Base-by-base conservation (phyloP, 2,113 vertebrate species). In the Noctilio leporinus region DNA sequence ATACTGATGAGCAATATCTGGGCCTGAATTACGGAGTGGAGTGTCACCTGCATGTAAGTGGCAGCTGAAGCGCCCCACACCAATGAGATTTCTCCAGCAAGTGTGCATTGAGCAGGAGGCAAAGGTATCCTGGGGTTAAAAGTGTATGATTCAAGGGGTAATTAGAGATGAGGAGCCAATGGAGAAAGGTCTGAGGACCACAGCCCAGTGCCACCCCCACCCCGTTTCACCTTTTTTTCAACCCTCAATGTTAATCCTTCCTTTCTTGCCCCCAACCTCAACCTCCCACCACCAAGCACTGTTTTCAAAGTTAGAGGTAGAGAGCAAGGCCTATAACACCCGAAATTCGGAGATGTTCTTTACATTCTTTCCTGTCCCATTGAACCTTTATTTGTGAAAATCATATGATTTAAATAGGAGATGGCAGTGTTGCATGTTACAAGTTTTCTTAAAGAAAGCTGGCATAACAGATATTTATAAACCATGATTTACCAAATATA, bases 401-500 rank as follows among this genome's bases (percentile, higher is more conserved):
- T 47, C 45, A 26, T 10, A 30, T 45, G 30, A 67, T 30, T 91
- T 43, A 93, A 88, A 76, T 91, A 70, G 15, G 10, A 91, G 14
- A 30, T 33, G 28, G 9, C 16, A 80, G 72, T 78, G 78, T 9
- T 26, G 7, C 28, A 77, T 55, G 33, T 70, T 85, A 49, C 47
- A 94, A 82, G 3, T 89, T 94, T 96, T 92, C 81, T 96, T 45
- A 65, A 78, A 95, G 69, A 62, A 45, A 89, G 55, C 69, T 96
- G 53, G 17, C 82, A 77, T 51, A 69, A 33, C 76, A 91, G 59
- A 72, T 43, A 86, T 38, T 67, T 91, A 45, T 86, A 97, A 97
- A 76, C 53, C 49, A 95, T 69, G 38, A 94, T 93, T 95, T 90
- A 86, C 49, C 80, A 96, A 92, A 96, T 80, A 87, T 76, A 92